These are phyloP conservation scores for Petrocephalus zakoni DNA, from an alignment of 2,113 vertebrate species.

Conservation along the genomic window DNA sequence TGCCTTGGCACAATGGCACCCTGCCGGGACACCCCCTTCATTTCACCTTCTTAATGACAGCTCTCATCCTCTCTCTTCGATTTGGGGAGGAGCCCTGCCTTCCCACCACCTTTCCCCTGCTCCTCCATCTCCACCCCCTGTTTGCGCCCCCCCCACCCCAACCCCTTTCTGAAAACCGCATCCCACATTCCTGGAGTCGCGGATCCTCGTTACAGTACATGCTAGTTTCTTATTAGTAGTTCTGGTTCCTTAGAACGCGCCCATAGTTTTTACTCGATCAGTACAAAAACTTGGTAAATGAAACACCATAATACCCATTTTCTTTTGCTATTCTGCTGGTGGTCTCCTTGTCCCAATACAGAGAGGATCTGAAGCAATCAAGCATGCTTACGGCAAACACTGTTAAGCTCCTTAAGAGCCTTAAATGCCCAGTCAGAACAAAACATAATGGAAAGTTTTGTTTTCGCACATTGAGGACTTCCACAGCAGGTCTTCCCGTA, in stretches of 20 bases:
- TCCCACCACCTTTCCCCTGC: constrained; percentile 52
- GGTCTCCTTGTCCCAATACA: neutral
- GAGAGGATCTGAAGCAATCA: neutral
- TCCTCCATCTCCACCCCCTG: constrained; percentile 26
- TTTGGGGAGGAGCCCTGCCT: constrained; percentile 47
- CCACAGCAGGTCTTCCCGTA: neutral
- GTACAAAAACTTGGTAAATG: neutral
- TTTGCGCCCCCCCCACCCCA: constrained; percentile 35
- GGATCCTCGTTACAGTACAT: constrained; percentile 14
- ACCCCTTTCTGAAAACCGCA: constrained; percentile 35
- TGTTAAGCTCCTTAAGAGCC: neutral
- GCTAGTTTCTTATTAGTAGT: neutral
- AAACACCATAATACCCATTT: neutral
- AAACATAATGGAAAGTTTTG: neutral
- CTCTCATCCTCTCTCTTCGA: constrained; percentile 66
- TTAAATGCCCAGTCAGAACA: neutral
- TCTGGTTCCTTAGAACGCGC: neutral
- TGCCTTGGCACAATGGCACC: constrained; percentile 58
- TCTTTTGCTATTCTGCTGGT: neutral
- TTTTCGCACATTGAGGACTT: neutral
- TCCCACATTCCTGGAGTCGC: neutral
- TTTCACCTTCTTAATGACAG: constrained; percentile 68
- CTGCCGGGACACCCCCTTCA: constrained; percentile 59
- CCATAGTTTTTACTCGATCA: neutral
- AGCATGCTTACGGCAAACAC: neutral